These are phyloP conservation scores for Helicoverpa armigera DNA, from an alignment of 1,140 invertebrate genomes.

Conservation along the genomic window DNA sequence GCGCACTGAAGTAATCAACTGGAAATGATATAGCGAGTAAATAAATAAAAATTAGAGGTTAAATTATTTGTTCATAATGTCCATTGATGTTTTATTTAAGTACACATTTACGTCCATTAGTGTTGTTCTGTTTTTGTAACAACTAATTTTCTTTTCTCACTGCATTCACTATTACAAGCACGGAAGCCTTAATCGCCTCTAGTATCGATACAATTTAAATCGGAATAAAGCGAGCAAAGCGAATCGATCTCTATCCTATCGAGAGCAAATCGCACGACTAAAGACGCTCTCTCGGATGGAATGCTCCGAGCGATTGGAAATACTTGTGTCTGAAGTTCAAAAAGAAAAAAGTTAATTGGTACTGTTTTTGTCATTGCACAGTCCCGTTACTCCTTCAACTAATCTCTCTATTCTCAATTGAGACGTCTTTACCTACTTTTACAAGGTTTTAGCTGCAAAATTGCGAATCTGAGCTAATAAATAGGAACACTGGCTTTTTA, in stretches of 20 bases:
- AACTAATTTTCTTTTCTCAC: slow-evolving; percentile 73
- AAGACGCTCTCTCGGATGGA: slow-evolving; percentile 80
- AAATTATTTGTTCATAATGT: neutral
- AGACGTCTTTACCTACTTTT: slow-evolving; percentile 62
- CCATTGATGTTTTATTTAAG: neutral
- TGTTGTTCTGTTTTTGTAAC: slow-evolving; percentile 8
- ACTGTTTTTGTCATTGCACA: slow-evolving; percentile 76
- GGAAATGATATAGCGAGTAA: slow-evolving; percentile 17
- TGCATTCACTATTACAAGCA: slow-evolving; percentile 59
- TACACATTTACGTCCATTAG: neutral
- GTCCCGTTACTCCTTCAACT: slow-evolving; percentile 71
- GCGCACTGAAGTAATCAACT: slow-evolving; percentile 3
- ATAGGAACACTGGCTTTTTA: slow-evolving; percentile 30
- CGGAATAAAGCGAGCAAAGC: slow-evolving; percentile 80
- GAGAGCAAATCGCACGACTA: slow-evolving; percentile 83
- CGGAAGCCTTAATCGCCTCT: slow-evolving; percentile 79
- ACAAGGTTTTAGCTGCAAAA: slow-evolving; percentile 60
- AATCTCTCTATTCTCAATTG: slow-evolving; percentile 71
- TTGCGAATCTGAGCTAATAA: slow-evolving; percentile 55
- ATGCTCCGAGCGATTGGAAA: slow-evolving; percentile 78
- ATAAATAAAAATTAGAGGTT: neutral
- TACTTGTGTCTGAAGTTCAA: slow-evolving; percentile 73
- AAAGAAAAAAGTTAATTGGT: slow-evolving; percentile 83
- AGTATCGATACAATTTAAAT: slow-evolving; percentile 84
- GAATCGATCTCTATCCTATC: slow-evolving; percentile 82